These are phyloP conservation scores for Chaenocephalus aceratus DNA, from an alignment of 2,113 vertebrate species.

Conservation along the genomic window DNA sequence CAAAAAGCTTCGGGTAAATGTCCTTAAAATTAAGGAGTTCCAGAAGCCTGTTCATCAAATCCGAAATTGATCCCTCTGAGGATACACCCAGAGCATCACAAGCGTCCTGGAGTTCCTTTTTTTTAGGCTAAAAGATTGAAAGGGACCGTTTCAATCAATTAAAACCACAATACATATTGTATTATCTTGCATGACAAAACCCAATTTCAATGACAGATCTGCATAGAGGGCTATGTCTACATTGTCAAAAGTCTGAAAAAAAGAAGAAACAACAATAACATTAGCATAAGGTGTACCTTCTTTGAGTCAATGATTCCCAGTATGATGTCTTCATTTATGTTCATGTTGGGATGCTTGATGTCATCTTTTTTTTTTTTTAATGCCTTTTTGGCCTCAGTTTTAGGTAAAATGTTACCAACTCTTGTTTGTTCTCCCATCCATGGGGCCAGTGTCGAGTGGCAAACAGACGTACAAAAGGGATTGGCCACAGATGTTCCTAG, in stretches of 20 bases:
- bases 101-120: background rate
- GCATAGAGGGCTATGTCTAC: background rate
- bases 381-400: too few relatives aligned
- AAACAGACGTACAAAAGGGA: too few relatives aligned
- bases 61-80: background rate
- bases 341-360: background rate
- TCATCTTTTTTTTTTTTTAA: background rate
- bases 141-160: background rate
- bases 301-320: background rate
- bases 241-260: background rate
- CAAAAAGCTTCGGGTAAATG: background rate
- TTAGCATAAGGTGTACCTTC: constrained; percentile 9
- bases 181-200: background rate
- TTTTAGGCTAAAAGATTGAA: background rate
- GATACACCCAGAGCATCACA: background rate
- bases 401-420: too few relatives aligned
- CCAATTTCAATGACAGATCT: background rate
- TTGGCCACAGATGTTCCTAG: too few relatives aligned
- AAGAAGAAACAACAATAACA: background rate
- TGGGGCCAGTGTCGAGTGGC: too few relatives aligned
- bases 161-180: background rate
- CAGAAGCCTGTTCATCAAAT: background rate
- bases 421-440: too few relatives aligned
- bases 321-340: constrained; percentile 2
- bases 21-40: constrained; percentile 10